Percentiles rank a stretch among this genome's conserved stretches.
Evolutionary conservation across 1,140 invertebrate species (phyloP).

Genomic region (Chironomus tepperi): DNA sequence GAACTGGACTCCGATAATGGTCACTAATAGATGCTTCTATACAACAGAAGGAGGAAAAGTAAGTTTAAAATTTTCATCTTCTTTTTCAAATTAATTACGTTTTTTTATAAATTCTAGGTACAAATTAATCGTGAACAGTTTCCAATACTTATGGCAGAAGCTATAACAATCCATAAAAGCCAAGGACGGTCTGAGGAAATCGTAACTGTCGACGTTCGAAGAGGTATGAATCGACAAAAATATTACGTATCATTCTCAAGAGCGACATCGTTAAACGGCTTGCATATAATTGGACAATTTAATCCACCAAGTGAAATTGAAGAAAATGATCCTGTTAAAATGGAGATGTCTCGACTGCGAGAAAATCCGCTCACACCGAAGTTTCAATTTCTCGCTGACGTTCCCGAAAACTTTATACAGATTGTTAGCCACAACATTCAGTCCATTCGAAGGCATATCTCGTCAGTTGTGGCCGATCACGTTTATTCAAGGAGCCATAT

Average conservation of each 20-base stretch:
- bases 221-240: not conserved
- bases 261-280: not conserved
- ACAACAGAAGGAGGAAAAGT: too few relatives aligned
- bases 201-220: not conserved
- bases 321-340: not conserved
- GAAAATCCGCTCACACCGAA: not conserved
- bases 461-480: not conserved
- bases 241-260: not conserved
- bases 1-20: not conserved
- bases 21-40: not conserved
- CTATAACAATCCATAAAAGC: not conserved
- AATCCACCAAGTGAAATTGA: not conserved
- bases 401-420: not conserved
- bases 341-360: not conserved
- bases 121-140: not conserved
- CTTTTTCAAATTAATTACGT: too few relatives aligned
- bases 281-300: not conserved
- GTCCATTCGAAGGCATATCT: not conserved
- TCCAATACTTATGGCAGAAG: not conserved
- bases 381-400: not conserved
- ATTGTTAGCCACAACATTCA: not conserved
- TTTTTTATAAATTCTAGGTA: too few relatives aligned
- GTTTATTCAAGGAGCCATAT: not conserved
- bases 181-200: not conserved
- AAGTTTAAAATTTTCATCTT: too few relatives aligned